A percentile compares a stretch with the other conserved stretches of the same genome.
phyloP scores from a whole-genome alignment of 2,888 invertebrate species.

The Cheilosia grossa region DNA sequence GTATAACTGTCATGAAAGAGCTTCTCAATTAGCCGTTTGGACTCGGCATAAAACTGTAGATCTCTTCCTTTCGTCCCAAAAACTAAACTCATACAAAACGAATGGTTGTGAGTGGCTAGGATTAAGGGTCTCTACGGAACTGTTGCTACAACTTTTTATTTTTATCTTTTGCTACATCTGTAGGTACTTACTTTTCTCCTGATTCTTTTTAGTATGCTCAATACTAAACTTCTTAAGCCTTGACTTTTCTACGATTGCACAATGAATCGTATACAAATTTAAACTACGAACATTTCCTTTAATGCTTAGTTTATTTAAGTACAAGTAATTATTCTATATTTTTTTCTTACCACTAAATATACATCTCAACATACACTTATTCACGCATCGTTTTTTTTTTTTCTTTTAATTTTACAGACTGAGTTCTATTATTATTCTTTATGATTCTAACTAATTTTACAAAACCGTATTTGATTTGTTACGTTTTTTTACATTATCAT shows the following conservation, averaged over 20 bases:
- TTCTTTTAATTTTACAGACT: constrained; percentile 17
- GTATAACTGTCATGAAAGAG: too few relatives aligned
- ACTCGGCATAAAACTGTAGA: too few relatives aligned
- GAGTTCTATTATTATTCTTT: background rate
- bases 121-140: too few relatives aligned
- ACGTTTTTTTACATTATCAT: background rate
- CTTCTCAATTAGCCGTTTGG: too few relatives aligned
- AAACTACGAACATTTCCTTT: background rate
- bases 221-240: background rate
- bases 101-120: too few relatives aligned
- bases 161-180: too few relatives aligned
- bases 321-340: constrained; percentile 41
- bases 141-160: too few relatives aligned
- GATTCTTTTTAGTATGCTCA: too few relatives aligned
- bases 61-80: too few relatives aligned
- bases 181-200: too few relatives aligned
- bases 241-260: background rate
- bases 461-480: constrained; percentile 10
- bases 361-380: constrained; percentile 20
- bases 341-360: constrained; percentile 9
- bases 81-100: too few relatives aligned
- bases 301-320: constrained; percentile 29
- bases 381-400: background rate
- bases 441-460: constrained; percentile 24
- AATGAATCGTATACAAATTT: background rate